Evolutionary conservation across 2,113 vertebrate species (phyloP).

Genomic region (Spermophilus dauricus): DNA sequence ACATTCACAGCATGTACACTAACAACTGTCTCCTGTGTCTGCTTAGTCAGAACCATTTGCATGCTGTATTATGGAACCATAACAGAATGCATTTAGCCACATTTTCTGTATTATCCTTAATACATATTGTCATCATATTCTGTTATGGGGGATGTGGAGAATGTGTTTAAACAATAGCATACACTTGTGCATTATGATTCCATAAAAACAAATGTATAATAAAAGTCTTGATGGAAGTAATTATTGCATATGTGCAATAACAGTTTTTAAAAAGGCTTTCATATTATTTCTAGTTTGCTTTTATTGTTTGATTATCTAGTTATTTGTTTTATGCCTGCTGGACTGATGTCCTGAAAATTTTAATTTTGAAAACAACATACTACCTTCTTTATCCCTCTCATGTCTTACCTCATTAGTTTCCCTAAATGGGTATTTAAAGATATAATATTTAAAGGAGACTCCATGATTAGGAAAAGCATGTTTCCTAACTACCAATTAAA

Average conservation of each 20-base stretch:
- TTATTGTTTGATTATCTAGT: slow-evolving; percentile 82
- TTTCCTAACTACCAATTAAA: slow-evolving; percentile 78
- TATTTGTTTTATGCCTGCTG: slow-evolving; percentile 82
- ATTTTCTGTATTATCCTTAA: slow-evolving; percentile 88
- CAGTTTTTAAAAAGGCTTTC: slow-evolving; percentile 79
- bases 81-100: slow-evolving; percentile 88
- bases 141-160: slow-evolving; percentile 81
- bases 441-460: slow-evolving; percentile 79
- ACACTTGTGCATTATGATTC: slow-evolving; percentile 84
- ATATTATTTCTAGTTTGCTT: slow-evolving; percentile 83
- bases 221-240: slow-evolving; percentile 86
- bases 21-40: slow-evolving; percentile 88
- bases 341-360: slow-evolving; percentile 84
- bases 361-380: slow-evolving; percentile 85
- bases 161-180: slow-evolving; percentile 88
- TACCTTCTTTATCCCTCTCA: slow-evolving; percentile 78
- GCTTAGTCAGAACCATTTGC: slow-evolving; percentile 91
- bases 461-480: slow-evolving; percentile 65
- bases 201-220: slow-evolving; percentile 87
- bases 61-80: slow-evolving; percentile 89
- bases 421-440: slow-evolving; percentile 80
- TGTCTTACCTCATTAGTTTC: slow-evolving; percentile 74
- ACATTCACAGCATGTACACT: slow-evolving; percentile 89
- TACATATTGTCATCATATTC: slow-evolving; percentile 85
- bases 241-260: slow-evolving; percentile 86